Evolutionary conservation across 2,113 vertebrate species (phyloP).

Genomic region (Sinosuthora webbiana): DNA sequence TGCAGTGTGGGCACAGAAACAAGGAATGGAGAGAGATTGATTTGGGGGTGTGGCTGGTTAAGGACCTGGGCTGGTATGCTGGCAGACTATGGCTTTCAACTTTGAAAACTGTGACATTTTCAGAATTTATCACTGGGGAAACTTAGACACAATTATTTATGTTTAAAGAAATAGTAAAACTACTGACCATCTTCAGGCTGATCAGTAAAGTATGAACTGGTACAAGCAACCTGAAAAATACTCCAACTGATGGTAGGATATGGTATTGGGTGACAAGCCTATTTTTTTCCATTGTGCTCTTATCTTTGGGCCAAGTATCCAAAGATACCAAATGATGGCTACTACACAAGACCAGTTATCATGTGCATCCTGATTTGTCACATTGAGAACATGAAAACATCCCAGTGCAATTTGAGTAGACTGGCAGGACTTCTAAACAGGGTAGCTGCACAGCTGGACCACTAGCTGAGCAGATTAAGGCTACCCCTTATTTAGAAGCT

Average conservation of each 20-base stretch:
- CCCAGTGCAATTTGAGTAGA: constrained; percentile 2
- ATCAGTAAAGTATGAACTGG: background rate
- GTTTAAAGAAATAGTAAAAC: background rate
- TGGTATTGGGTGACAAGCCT: background rate
- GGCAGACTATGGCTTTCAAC: background rate
- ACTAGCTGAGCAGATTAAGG: constrained; percentile 19
- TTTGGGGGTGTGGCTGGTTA: background rate
- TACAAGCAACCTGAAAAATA: background rate
- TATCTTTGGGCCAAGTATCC: background rate
- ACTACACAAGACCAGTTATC: background rate
- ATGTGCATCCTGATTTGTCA: background rate
- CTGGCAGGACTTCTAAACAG: background rate
- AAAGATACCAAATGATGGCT: background rate
- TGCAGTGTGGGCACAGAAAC: accelerated
- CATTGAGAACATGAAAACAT: background rate
- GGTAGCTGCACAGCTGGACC: background rate
- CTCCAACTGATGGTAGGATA: background rate
- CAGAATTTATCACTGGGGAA: background rate
- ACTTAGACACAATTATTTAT: background rate
- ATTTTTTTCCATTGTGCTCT: background rate
- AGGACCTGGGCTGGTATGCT: background rate
- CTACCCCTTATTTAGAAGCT: constrained; percentile 34
- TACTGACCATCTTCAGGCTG: background rate
- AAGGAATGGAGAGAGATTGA: accelerated
- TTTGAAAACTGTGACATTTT: background rate